These are phyloP conservation scores for Aphis craccivora DNA, from an alignment of 1,140 invertebrate species.

Conservation along the genomic window DNA sequence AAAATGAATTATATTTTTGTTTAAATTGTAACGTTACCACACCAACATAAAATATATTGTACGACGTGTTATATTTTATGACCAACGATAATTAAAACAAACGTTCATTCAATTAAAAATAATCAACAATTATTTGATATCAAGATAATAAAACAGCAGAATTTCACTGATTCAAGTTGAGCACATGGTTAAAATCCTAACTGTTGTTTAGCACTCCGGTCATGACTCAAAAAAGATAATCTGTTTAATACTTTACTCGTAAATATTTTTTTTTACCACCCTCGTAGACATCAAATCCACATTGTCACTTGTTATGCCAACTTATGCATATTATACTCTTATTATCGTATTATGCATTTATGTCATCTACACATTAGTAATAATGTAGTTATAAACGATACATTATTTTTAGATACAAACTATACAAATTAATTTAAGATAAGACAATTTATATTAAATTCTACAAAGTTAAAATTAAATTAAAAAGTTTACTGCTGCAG, in stretches of 20 bases:
- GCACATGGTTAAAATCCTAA: not conserved
- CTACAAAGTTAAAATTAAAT: too few species aligned
- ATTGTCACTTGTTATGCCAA: not conserved
- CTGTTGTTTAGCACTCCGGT: not conserved
- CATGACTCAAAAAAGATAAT: not conserved
- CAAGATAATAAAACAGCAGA: not conserved
- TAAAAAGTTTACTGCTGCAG: too few species aligned
- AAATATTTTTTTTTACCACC: not conserved
- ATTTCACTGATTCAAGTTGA: not conserved
- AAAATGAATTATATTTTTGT: too few species aligned
- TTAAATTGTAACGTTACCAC: too few species aligned
- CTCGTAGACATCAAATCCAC: not conserved
- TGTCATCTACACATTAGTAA: not conserved
- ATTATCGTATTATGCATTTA: not conserved
- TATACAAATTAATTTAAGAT: too few species aligned
- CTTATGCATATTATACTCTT: not conserved
- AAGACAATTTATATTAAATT: too few species aligned
- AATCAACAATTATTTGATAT: too few species aligned
- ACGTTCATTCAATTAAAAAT: not conserved
- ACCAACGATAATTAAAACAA: not conserved
- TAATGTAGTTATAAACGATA: too few species aligned
- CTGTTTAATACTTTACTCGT: constrained; percentile 18
- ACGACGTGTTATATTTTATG: not conserved
- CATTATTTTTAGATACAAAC: too few species aligned
- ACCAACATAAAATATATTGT: not conserved